phyloP scores from a whole-genome alignment of 2,888 invertebrate species.

The Lasioglossum figueresi region DNA sequence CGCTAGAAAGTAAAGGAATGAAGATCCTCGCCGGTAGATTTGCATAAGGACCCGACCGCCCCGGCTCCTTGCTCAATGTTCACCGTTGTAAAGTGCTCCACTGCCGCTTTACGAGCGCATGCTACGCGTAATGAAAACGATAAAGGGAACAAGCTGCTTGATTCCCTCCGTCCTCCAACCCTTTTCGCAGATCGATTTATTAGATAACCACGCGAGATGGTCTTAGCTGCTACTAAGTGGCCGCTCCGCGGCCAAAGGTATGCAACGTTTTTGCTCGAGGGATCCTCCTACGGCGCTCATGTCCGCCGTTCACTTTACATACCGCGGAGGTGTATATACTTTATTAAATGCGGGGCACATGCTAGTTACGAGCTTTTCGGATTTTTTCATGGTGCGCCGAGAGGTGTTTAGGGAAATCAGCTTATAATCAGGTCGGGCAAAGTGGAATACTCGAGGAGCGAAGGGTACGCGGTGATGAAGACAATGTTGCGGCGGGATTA shows the following conservation, averaged over 20 bases:
- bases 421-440: not conserved
- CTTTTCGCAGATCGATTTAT: slow-evolving; percentile 47
- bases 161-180: slow-evolving; percentile 29
- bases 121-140: slow-evolving; percentile 45
- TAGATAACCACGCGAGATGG: slow-evolving; percentile 10
- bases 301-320: not conserved
- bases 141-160: slow-evolving; percentile 40
- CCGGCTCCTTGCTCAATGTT: slow-evolving; percentile 32
- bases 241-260: not conserved
- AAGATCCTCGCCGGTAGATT: slow-evolving; percentile 51
- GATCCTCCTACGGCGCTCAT: not conserved
- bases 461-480: not conserved
- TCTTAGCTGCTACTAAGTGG: slow-evolving; percentile 21
- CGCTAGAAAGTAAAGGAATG: slow-evolving; percentile 38
- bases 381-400: not conserved
- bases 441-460: not conserved
- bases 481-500: not conserved
- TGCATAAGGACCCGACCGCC: slow-evolving; percentile 41
- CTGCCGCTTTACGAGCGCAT: slow-evolving; percentile 31
- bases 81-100: slow-evolving; percentile 36
- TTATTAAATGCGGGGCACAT: not conserved
- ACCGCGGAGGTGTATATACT: not conserved
- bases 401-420: slow-evolving; percentile 7
- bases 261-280: not conserved
- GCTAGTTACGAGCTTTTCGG: not conserved